These are phyloP conservation scores for Clarias macrocephalus DNA, from an alignment of 2,113 vertebrate species.

Conservation along the genomic window DNA sequence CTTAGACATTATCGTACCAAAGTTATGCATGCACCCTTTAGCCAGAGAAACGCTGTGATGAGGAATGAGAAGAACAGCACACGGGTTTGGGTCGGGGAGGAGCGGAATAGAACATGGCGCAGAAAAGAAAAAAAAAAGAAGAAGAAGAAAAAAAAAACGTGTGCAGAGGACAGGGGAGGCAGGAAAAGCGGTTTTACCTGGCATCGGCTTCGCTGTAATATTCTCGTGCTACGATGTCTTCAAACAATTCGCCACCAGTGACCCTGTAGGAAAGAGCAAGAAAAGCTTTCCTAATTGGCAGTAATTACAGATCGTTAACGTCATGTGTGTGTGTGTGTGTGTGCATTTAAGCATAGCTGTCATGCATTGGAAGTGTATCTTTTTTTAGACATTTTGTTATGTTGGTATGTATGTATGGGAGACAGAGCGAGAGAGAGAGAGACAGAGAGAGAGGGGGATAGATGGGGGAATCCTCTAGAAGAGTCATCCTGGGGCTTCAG, in stretches of 20 bases:
- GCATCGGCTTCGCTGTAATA: constrained; percentile 79
- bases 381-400: not conserved
- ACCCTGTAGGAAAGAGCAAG: constrained; percentile 63
- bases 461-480: constrained; percentile 67
- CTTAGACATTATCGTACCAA: not conserved
- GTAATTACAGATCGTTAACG: not conserved
- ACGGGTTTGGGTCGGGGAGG: not conserved
- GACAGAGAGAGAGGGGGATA: constrained; percentile 1
- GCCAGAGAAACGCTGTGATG: not conserved
- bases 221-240: constrained; percentile 77
- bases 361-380: not conserved
- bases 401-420: not conserved
- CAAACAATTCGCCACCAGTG: constrained; percentile 77
- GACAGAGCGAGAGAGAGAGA: not conserved
- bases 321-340: not conserved
- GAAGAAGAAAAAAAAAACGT: not conserved
- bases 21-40: not conserved
- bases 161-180: not conserved
- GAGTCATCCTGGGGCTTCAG: constrained; percentile 54
- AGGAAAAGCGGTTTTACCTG: constrained; percentile 66
- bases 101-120: not conserved
- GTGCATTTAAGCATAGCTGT: not conserved
- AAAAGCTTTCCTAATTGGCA: not conserved
- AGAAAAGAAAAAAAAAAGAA: not conserved
- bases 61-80: not conserved